Evolutionary conservation across 2,797 vertebrate species (phyloP).

Genomic region (Anas flavirostris): DNA sequence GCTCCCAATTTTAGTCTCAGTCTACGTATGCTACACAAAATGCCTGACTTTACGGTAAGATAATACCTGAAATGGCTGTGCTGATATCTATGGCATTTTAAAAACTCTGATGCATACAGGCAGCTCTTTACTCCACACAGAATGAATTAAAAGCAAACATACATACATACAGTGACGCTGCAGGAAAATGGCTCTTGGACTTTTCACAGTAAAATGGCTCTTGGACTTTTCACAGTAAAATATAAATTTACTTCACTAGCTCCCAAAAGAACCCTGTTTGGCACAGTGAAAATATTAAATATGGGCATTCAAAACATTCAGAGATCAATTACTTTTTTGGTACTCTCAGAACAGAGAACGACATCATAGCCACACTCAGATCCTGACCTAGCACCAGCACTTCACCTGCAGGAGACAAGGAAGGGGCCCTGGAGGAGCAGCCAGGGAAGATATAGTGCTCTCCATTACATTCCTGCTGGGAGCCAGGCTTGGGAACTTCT

Average conservation of each 20-base stretch:
- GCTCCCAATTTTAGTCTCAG: background rate
- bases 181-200: background rate
- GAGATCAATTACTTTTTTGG: background rate
- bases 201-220: slow-evolving; percentile 18
- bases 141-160: background rate
- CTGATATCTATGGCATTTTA: background rate
- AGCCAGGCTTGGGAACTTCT: background rate
- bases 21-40: background rate
- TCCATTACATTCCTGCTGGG: background rate
- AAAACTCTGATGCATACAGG: background rate
- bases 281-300: background rate
- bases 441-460: too few species aligned
- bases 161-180: background rate
- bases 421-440: background rate
- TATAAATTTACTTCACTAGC: background rate
- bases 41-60: background rate
- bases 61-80: background rate
- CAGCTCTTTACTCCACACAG: background rate
- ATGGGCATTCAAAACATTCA: background rate
- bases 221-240: slow-evolving; percentile 2
- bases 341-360: background rate
- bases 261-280: background rate
- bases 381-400: too few species aligned
- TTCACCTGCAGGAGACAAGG: background rate
- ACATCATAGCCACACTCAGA: background rate